A percentile compares a stretch with the other conserved stretches of the same genome.
These are phyloP conservation scores for Ridgeia piscesae DNA, from an alignment of 1,140 invertebrate species.

Conservation along the genomic window DNA sequence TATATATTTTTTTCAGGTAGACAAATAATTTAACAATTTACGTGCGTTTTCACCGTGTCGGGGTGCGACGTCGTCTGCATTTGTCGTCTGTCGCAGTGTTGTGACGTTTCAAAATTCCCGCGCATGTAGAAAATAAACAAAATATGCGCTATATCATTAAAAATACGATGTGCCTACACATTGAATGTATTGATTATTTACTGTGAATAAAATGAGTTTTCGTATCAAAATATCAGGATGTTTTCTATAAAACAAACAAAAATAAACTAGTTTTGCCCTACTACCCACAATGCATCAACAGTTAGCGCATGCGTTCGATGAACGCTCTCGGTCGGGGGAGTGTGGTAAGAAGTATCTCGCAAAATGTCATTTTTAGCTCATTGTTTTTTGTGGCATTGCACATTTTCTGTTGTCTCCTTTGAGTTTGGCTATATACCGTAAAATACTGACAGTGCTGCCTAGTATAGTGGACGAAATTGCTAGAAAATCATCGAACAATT, in stretches of 20 bases:
- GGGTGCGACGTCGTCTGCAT: not conserved
- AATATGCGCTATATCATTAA: not conserved
- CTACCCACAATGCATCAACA: not conserved
- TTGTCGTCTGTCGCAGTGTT: not conserved
- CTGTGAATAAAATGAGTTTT: not conserved
- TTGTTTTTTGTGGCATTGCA: not conserved
- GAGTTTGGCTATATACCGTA: not conserved
- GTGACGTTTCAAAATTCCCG: slow-evolving; percentile 4
- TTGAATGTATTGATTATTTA: not conserved
- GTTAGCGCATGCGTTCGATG: not conserved
- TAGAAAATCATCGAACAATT: not conserved
- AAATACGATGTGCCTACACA: not conserved
- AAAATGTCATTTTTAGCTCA: not conserved
- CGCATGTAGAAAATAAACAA: not conserved
- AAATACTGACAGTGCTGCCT: not conserved
- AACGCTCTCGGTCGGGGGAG: not conserved
- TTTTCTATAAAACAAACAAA: not conserved
- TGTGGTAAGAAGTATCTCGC: not conserved
- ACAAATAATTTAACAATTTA: not conserved
- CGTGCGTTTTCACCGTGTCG: not conserved
- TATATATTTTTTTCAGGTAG: not conserved
- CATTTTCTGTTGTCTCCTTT: not conserved
- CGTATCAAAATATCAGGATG: not conserved
- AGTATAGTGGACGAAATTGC: not conserved
- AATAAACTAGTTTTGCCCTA: not conserved